These are phyloP conservation scores for Oryzias celebensis DNA, from an alignment of 2,113 vertebrate genomes.

Conservation along the genomic window DNA sequence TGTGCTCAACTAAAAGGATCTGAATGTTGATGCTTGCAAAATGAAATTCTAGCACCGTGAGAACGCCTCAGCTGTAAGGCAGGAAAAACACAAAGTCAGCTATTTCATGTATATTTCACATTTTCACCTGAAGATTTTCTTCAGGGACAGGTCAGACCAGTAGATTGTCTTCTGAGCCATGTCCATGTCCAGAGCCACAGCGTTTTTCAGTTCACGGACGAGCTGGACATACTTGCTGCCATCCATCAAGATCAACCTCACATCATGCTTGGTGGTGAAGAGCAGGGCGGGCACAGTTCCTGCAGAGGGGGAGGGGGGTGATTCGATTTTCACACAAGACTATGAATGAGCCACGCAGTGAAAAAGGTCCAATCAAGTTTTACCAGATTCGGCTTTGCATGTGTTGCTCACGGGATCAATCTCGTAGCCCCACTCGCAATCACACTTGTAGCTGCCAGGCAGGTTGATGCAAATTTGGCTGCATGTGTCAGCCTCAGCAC, in stretches of 20 bases:
- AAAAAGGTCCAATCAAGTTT: neutral
- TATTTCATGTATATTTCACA: too few relatives aligned
- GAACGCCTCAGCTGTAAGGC: too few relatives aligned
- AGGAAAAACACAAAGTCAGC: too few relatives aligned
- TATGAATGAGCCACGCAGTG: neutral
- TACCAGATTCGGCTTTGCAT: conserved; percentile 84
- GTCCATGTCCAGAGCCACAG: conserved; percentile 83
- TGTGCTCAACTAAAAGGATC: too few relatives aligned
- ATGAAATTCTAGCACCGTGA: too few relatives aligned
- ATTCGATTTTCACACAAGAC: neutral
- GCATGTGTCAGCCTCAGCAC: conserved; percentile 78
- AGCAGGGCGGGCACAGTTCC: conserved; percentile 79
- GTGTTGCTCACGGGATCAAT: conserved; percentile 76
- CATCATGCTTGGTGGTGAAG: conserved; percentile 86
- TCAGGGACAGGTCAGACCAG: conserved; percentile 84
- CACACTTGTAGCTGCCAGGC: conserved; percentile 84
- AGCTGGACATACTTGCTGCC: conserved; percentile 79
- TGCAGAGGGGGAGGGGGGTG: conserved; percentile 35
- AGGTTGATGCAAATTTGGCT: conserved; percentile 86
- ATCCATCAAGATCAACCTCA: conserved; percentile 83
- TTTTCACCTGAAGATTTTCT: conserved; percentile 86
- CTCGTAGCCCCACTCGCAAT: conserved; percentile 78
- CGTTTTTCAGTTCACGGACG: conserved; percentile 80
- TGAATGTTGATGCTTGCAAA: too few relatives aligned
- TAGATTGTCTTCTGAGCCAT: conserved; percentile 80